A percentile compares a stretch with the other conserved stretches of the same genome.
Conservation (phyloP, 2,113 vertebrate species). For the Cynopterus brachyotis region DNA sequence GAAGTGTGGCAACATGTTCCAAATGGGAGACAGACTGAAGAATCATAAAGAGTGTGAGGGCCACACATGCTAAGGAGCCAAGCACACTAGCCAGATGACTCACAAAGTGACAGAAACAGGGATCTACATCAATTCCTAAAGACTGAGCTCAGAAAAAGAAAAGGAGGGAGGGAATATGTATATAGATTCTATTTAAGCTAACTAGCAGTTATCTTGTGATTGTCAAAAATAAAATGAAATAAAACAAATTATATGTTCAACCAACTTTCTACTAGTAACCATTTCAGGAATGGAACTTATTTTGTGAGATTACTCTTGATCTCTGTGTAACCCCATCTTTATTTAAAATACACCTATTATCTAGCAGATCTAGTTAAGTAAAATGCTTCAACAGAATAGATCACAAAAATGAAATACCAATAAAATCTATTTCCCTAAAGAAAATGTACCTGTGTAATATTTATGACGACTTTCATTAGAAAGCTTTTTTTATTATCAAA, state of each 20-base stretch:
- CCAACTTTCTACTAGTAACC: conserved; percentile 74
- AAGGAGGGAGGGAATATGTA: neutral
- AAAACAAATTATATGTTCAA: conserved; percentile 77
- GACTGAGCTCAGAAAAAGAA: conserved; percentile 35
- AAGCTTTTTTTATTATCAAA: neutral
- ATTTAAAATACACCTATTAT: conserved; percentile 26
- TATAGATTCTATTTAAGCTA: conserved; percentile 58
- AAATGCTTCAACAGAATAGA: conserved; percentile 65
- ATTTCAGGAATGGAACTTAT: conserved; percentile 76
- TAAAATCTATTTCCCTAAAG: conserved; percentile 51
- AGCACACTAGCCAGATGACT: conserved; percentile 36
- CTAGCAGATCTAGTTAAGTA: conserved; percentile 44
- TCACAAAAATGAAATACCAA: conserved; percentile 22
- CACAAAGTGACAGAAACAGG: conserved; percentile 56
- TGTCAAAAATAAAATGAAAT: conserved; percentile 74
- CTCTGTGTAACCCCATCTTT: neutral
- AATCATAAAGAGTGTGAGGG: conserved; percentile 44
- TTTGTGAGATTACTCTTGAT: neutral
- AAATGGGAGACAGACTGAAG: conserved; percentile 60
- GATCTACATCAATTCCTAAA: conserved; percentile 57
- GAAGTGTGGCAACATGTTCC: conserved; percentile 54
- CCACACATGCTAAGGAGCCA: conserved; percentile 29
- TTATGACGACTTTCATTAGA: conserved; percentile 26
- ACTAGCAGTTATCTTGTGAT: conserved; percentile 51
- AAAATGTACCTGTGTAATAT: neutral